These are phyloP conservation scores for Prietella phreatophila DNA, from an alignment of 2,113 vertebrate species.

Conservation along the genomic window DNA sequence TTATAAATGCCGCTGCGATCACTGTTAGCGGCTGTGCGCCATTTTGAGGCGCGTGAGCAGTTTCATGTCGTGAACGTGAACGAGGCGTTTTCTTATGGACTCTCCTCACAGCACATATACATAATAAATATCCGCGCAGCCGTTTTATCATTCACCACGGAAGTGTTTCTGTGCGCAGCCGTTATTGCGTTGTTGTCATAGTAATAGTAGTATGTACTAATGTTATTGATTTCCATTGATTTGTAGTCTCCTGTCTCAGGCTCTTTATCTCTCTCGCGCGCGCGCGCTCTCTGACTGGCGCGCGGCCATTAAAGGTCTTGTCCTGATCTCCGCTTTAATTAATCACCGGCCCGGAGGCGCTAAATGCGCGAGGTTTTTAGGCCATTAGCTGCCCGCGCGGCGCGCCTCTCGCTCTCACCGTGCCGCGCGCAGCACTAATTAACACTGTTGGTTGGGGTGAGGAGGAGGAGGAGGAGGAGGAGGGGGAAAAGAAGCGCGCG, in stretches of 20 bases:
- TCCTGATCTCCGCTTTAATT: slow-evolving; percentile 50
- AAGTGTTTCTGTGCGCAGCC: neutral
- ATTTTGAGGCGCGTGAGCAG: neutral
- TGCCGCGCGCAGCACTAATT: slow-evolving; percentile 20
- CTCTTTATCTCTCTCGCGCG: neutral
- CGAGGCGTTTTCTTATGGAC: neutral
- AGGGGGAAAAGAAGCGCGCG: neutral
- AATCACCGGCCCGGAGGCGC: slow-evolving; percentile 52
- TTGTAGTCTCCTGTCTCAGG: neutral
- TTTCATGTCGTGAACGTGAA: neutral
- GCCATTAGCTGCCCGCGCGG: slow-evolving; percentile 51
- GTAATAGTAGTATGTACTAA: neutral
- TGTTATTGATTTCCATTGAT: neutral
- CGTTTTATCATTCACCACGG: neutral
- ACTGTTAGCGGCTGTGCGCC: neutral
- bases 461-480: neutral
- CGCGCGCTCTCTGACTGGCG: slow-evolving; percentile 36
- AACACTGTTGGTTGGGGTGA: slow-evolving; percentile 25
- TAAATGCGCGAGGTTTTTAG: slow-evolving; percentile 52
- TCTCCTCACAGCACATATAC: neutral
- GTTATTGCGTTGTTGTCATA: neutral
- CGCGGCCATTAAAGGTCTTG: slow-evolving; percentile 55
- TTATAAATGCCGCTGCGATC: neutral
- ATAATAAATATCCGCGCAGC: neutral
- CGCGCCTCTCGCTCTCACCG: slow-evolving; percentile 44